Evolutionary conservation across 2,797 vertebrate genomes (phyloP).

Genomic region (Emydoidea blandingii): DNA sequence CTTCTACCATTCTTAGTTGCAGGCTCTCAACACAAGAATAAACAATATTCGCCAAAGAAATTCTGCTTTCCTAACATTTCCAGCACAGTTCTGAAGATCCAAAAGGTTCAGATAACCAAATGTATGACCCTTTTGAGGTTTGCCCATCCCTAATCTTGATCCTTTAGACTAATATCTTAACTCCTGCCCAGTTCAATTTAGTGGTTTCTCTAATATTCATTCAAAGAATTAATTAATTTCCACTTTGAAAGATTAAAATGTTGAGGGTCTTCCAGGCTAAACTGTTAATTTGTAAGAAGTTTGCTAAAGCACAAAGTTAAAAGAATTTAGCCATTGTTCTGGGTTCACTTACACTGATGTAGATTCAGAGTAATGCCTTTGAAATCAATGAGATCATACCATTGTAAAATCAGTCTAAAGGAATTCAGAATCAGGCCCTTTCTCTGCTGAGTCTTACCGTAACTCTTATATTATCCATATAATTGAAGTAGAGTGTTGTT

Average conservation of each 20-base stretch:
- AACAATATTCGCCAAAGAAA: neutral
- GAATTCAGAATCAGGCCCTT: neutral
- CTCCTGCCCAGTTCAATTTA: neutral
- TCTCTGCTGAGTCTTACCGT: neutral
- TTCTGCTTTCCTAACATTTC: neutral
- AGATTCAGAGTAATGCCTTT: neutral
- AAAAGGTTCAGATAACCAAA: neutral
- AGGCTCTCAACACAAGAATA: neutral
- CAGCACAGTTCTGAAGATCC: neutral
- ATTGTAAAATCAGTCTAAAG: neutral
- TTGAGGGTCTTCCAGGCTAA: neutral
- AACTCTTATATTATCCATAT: neutral
- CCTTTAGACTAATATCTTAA: neutral
- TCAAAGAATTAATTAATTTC: neutral
- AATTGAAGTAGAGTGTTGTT: neutral
- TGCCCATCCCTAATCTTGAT: neutral
- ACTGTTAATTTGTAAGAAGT: neutral
- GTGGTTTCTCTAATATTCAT: neutral
- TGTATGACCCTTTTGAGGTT: neutral
- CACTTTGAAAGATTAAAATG: neutral
- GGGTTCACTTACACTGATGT: neutral
- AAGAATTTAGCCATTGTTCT: neutral
- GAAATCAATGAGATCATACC: neutral
- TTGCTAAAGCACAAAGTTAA: neutral
- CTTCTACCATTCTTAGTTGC: neutral